These are phyloP conservation scores for Lasius platythorax DNA, from an alignment of 2,888 invertebrate species.

Conservation along the genomic window DNA sequence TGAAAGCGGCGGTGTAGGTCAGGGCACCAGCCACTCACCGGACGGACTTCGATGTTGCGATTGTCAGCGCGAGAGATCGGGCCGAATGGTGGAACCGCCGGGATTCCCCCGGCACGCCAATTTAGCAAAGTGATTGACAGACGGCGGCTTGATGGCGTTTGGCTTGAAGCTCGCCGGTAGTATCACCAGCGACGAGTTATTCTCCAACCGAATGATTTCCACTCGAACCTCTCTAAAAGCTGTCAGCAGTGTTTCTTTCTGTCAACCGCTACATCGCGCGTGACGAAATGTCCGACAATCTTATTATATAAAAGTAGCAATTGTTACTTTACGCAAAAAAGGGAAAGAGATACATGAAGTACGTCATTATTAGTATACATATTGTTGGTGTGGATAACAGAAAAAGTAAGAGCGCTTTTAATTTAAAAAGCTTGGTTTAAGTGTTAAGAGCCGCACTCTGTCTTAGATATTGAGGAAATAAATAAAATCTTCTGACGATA, in stretches of 20 bases:
- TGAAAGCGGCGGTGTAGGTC: slow-evolving; percentile 67
- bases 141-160: slow-evolving; percentile 59
- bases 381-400: neutral
- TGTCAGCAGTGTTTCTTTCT: neutral
- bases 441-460: neutral
- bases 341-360: neutral
- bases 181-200: slow-evolving; percentile 50
- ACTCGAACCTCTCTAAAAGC: neutral
- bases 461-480: neutral
- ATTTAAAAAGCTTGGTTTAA: neutral
- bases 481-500: neutral
- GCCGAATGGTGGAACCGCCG: slow-evolving; percentile 53
- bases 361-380: neutral
- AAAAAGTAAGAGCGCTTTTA: neutral
- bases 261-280: neutral
- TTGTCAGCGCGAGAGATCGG: slow-evolving; percentile 61
- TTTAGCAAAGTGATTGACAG: slow-evolving; percentile 67
- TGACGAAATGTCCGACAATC: slow-evolving; percentile 15
- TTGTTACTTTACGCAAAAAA: neutral
- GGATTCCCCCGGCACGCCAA: slow-evolving; percentile 64
- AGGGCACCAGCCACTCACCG: slow-evolving; percentile 42
- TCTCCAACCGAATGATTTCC: slow-evolving; percentile 53
- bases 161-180: slow-evolving; percentile 22
- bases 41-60: slow-evolving; percentile 48
- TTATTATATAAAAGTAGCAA: neutral